These are phyloP conservation scores for Sebastes schlegelii DNA, from an alignment of 2,113 vertebrate genomes.

Conservation along the genomic window DNA sequence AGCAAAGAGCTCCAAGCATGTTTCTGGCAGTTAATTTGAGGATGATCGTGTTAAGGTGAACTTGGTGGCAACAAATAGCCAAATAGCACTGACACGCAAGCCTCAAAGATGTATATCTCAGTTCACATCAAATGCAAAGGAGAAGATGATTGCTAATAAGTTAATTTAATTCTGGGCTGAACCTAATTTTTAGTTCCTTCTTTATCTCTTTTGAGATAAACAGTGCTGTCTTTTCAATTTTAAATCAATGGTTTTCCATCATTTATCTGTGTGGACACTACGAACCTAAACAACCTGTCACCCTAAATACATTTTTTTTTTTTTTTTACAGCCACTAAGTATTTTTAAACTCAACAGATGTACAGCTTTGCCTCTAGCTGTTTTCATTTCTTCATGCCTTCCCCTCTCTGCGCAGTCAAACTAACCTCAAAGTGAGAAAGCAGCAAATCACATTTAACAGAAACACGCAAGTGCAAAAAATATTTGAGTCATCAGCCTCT, in stretches of 20 bases:
- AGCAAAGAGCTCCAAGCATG: not conserved
- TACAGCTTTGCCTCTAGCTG: conserved; percentile 35
- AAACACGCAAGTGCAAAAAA: conserved; percentile 42
- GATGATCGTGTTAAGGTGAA: not conserved
- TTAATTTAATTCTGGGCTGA: not conserved
- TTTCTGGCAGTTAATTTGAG: not conserved
- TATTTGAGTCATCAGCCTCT: conserved; percentile 49
- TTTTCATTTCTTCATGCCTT: conserved; percentile 32
- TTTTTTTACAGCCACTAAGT: conserved; percentile 6
- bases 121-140: not conserved
- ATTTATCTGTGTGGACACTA: not conserved
- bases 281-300: not conserved
- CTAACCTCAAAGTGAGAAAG: conserved; percentile 59
- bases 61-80: not conserved
- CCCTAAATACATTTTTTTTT: not conserved
- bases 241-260: not conserved
- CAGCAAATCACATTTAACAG: conserved; percentile 55
- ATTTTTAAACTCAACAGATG: conserved; percentile 48
- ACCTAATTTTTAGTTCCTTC: not conserved
- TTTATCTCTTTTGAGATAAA: not conserved
- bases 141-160: not conserved
- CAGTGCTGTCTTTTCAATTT: not conserved
- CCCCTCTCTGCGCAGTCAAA: conserved; percentile 26
- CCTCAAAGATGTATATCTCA: not conserved
- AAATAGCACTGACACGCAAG: not conserved